These are phyloP conservation scores for Camponotus floridanus DNA, from an alignment of 1,140 invertebrate species.

Conservation along the genomic window DNA sequence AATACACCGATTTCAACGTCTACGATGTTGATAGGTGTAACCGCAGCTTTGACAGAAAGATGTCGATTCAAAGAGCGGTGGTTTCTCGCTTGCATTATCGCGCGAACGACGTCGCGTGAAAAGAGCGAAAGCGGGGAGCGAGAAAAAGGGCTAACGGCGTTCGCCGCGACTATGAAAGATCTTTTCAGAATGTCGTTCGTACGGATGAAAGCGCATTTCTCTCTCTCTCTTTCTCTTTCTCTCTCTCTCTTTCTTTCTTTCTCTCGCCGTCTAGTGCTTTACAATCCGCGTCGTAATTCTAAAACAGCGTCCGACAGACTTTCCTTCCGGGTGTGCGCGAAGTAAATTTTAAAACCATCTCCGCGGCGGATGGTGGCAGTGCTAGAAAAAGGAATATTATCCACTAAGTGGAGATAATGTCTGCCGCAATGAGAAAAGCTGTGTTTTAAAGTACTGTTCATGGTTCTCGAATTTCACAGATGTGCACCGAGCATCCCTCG, in stretches of 20 bases:
- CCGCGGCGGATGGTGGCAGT: slow-evolving; percentile 32
- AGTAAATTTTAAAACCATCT: slow-evolving; percentile 61
- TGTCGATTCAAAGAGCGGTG: slow-evolving; percentile 37
- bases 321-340: slow-evolving; percentile 54
- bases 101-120: slow-evolving; percentile 47
- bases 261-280: slow-evolving; percentile 28
- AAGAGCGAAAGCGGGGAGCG: slow-evolving; percentile 59
- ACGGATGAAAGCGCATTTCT: slow-evolving; percentile 51
- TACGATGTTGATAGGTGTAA: neutral
- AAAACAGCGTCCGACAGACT: slow-evolving; percentile 48
- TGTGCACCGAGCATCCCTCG: neutral
- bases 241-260: slow-evolving; percentile 28
- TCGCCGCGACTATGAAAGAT: slow-evolving; percentile 51
- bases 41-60: slow-evolving; percentile 22
- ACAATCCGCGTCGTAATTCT: slow-evolving; percentile 57
- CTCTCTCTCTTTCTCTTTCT: slow-evolving; percentile 33
- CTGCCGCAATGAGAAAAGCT: slow-evolving; percentile 32
- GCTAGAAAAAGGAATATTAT: slow-evolving; percentile 51
- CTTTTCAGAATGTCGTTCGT: slow-evolving; percentile 54
- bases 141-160: slow-evolving; percentile 62
- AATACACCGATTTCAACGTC: neutral
- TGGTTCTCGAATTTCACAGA: slow-evolving; percentile 43
- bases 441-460: slow-evolving; percentile 51
- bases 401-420: slow-evolving; percentile 59
- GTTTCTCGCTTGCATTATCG: slow-evolving; percentile 56